Evolutionary conservation across 1,140 invertebrate genomes (phyloP), one percentile per base, ranked within the genome.

Genomic region (Zelostemma sp.): DNA sequence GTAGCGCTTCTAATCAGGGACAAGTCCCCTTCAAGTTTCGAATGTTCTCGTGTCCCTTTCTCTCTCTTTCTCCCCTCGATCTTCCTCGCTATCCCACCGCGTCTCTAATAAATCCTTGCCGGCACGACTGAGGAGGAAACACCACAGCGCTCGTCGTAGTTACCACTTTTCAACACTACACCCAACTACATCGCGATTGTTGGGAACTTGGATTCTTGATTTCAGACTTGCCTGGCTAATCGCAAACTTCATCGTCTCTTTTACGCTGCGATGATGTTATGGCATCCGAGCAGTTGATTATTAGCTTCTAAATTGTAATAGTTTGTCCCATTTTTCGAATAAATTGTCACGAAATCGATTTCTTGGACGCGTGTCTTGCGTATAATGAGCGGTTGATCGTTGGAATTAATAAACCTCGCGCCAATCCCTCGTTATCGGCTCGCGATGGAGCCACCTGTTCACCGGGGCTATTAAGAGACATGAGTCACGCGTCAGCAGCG

Each of bases 1-100:
- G 74, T 75, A 76, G 76, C 73, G 80, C 77, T 80, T 82, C 80
- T 84, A 82, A 84, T 84, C 82, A 82, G 76, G 68, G 74, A 66
- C 74, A 77, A 77, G 66, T 68, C 76, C 68, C 71, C 72, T 61
- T 74, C 78, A 80, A 82, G 76, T 80, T 78, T 71, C 63, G 46
- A 51, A 53, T 56, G 12, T 16, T 46, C 9, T 31, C 55, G 45
- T 12, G 35, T 45, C 56, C 35, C 51, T 16, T 11, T 16, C 41
- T 14, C 16, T 12, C 25, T 45, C 56, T 31, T 49, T 16, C 14
- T 16, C 41, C 41, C 16, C 16, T 8, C 6, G 11, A n/a, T 9
- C 41, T 43, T 6, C 16, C 4, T 19, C 43, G 11, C 43, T 40
- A 4, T 12, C 35, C 11, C 35, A 12, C 35, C 11, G 35, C 35